These are phyloP conservation scores for Pempheris klunzingeri DNA, from an alignment of 2,797 vertebrate genomes.

Conservation along the genomic window DNA sequence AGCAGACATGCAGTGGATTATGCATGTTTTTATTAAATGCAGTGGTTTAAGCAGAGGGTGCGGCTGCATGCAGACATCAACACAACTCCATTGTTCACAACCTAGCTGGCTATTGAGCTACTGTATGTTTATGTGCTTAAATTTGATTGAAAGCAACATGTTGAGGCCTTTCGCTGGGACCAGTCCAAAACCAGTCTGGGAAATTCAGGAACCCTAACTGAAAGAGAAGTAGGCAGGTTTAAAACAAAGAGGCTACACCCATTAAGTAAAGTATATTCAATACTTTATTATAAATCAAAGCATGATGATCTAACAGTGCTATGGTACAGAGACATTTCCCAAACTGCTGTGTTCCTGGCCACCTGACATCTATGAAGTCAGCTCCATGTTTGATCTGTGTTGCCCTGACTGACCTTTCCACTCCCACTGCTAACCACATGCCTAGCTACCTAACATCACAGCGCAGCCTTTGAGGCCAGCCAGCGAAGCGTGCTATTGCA, in stretches of 20 bases:
- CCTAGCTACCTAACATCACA: slow-evolving; percentile 72
- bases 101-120: slow-evolving; percentile 38
- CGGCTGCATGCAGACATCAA: slow-evolving; percentile 45
- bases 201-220: slow-evolving; percentile 24
- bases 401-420: slow-evolving; percentile 65
- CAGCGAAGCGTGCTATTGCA: slow-evolving; percentile 67
- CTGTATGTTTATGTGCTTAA: slow-evolving; percentile 61
- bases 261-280: slow-evolving; percentile 25
- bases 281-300: not conserved
- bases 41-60: slow-evolving; percentile 55
- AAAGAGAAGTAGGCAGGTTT: slow-evolving; percentile 23
- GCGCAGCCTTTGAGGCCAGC: slow-evolving; percentile 73
- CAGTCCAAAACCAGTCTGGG: slow-evolving; percentile 13
- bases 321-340: not conserved
- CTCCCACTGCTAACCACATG: slow-evolving; percentile 66
- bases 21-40: slow-evolving; percentile 51
- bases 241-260: slow-evolving; percentile 28
- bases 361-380: slow-evolving; percentile 65
- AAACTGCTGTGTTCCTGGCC: slow-evolving; percentile 37
- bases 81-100: slow-evolving; percentile 52
- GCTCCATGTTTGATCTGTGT: slow-evolving; percentile 62
- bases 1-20: slow-evolving; percentile 48
- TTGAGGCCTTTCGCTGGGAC: slow-evolving; percentile 42
- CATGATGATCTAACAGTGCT: not conserved
- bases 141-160: slow-evolving; percentile 57